A percentile compares a stretch with the other conserved stretches of the same genome.
Conservation (phyloP, 2,797 vertebrate genomes). For the Ctenochaetus hawaiiensis region DNA sequence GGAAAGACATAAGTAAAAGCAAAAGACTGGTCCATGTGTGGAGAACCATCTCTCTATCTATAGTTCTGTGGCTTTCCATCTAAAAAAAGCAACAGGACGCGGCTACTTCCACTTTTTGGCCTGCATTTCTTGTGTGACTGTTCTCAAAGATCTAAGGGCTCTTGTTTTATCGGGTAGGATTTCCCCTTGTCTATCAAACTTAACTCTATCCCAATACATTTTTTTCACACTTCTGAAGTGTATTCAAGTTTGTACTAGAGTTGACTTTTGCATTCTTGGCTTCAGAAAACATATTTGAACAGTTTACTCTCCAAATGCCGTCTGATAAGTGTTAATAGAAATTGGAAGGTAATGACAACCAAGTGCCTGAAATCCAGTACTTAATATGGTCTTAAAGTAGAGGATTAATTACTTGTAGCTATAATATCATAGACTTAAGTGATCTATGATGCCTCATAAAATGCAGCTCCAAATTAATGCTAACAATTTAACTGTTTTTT, state of each 20-base stretch:
- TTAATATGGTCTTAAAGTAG: neutral
- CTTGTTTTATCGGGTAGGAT: slow-evolving; percentile 45
- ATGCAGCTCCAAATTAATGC: neutral
- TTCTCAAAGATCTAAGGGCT: slow-evolving; percentile 47
- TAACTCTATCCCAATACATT: slow-evolving; percentile 6
- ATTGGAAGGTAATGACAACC: slow-evolving; percentile 4
- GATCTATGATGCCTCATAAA: neutral
- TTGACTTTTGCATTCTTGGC: neutral
- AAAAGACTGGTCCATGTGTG: slow-evolving; percentile 60
- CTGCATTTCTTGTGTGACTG: slow-evolving; percentile 60
- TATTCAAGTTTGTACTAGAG: slow-evolving; percentile 8
- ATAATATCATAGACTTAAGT: neutral
- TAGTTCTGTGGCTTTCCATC: slow-evolving; percentile 84
- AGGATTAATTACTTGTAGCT: neutral
- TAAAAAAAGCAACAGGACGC: slow-evolving; percentile 83
- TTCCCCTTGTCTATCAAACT: slow-evolving; percentile 48
- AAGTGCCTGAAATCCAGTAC: neutral
- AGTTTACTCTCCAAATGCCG: neutral
- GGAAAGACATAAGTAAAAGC: slow-evolving; percentile 46
- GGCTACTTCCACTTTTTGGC: slow-evolving; percentile 66
- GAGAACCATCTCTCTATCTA: slow-evolving; percentile 81
- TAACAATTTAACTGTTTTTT: neutral
- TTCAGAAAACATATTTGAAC: neutral
- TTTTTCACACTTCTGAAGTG: slow-evolving; percentile 6
- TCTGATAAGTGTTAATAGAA: neutral